Evolutionary conservation across 2,888 invertebrate species (phyloP).

Genomic region (Barypeithes pellucidus): DNA sequence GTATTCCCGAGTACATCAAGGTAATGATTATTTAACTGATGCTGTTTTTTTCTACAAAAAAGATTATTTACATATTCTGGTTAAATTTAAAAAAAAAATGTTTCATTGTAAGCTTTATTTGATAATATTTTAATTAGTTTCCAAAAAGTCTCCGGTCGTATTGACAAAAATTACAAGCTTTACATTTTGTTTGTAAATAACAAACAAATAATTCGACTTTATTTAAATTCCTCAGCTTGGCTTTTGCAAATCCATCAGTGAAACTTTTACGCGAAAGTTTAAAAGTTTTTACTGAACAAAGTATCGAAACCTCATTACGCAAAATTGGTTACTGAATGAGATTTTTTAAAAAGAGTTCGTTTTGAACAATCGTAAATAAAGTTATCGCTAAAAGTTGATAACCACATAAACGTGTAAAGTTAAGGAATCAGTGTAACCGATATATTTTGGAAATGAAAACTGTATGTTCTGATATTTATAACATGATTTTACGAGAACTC

Average conservation of each 20-base stretch:
- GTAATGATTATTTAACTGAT: no score
- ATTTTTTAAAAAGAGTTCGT: neutral
- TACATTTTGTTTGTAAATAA: neutral
- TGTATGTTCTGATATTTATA: no score
- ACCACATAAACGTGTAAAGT: neutral
- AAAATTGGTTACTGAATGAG: neutral
- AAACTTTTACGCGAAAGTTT: slow-evolving; percentile 2
- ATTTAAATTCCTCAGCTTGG: neutral
- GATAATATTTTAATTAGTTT: no score
- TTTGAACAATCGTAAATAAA: slow-evolving; percentile 5
- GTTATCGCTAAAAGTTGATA: neutral
- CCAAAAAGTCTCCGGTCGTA: no score
- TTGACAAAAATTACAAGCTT: neutral
- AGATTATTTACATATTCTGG: no score
- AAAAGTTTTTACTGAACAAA: neutral
- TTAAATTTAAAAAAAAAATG: no score
- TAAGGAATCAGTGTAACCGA: no score
- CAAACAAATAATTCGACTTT: neutral
- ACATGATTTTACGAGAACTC: no score
- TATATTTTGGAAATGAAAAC: no score
- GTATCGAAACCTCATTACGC: slow-evolving; percentile 2
- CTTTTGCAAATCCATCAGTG: slow-evolving; percentile 13
- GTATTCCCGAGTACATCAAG: no score
- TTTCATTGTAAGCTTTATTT: no score
- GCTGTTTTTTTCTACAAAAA: no score